Percentiles rank a stretch among this genome's conserved stretches.
phyloP scores from a whole-genome alignment of 2,797 vertebrate species.

The Schizothorax lantsangensis region DNA sequence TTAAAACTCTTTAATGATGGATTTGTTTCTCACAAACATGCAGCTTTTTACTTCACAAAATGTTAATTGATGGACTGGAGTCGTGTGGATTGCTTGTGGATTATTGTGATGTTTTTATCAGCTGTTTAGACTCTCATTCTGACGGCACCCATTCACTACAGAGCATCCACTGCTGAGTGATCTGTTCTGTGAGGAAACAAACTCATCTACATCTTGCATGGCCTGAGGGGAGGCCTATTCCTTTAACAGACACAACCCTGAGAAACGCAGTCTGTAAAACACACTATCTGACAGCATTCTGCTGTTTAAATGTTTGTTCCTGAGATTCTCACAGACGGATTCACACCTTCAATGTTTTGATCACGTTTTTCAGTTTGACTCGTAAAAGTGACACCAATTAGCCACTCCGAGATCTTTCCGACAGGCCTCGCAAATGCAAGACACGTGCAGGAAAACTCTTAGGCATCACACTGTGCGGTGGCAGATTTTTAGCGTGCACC shows the following conservation, averaged over 20 bases:
- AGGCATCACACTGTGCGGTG: background rate
- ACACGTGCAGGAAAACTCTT: slow-evolving; percentile 18
- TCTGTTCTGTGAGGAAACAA: background rate
- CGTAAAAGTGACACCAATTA: slow-evolving; percentile 45
- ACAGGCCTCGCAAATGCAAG: background rate
- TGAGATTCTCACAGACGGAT: background rate
- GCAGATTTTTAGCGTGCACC: slow-evolving; percentile 19
- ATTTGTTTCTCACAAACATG: background rate
- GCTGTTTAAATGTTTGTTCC: background rate
- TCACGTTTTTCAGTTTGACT: slow-evolving; percentile 25
- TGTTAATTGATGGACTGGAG: background rate
- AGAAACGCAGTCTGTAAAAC: slow-evolving; percentile 10
- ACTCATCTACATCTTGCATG: background rate
- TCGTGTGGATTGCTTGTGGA: background rate
- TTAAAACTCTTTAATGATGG: background rate
- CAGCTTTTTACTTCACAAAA: background rate
- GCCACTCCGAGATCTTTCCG: background rate
- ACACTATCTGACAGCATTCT: background rate
- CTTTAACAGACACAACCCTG: slow-evolving; percentile 2
- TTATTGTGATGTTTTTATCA: too few species aligned
- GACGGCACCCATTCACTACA: background rate
- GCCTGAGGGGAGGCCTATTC: background rate
- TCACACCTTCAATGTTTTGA: slow-evolving; percentile 4
- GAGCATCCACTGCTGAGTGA: background rate
- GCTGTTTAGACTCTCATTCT: background rate